Base-by-base conservation (phyloP, 1,140 invertebrate genomes). In the Aphelenchoides avenae region DNA sequence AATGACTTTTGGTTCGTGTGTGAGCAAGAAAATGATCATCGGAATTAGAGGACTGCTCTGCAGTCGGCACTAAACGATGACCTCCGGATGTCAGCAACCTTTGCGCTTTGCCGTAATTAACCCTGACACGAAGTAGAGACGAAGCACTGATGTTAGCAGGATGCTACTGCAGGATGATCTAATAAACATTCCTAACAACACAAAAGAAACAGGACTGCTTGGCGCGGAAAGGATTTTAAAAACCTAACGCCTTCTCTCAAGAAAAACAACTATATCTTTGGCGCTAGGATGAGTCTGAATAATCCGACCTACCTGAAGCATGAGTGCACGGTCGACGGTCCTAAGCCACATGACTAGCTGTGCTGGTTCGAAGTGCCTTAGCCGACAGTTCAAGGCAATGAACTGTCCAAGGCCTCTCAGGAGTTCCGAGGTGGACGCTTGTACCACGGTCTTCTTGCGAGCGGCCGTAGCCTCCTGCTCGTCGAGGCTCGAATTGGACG, bases 261-360 rank as follows among this genome's bases (percentile, higher is more conserved):
- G 0, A 0, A 1, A 3, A 34, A 39, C 29, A 46, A 22, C 13
- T 39, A 15, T 20, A 26, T 5, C 13, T 3, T 61, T 61, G 26
- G 7, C 15, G 24, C 13, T 54, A 42, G n/a, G 5, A 31, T 11
- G 11, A 30, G 26, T 51, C n/a, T n/a, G n/a, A n/a, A n/a, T n/a
- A n/a, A n/a, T n/a, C n/a, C 18, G 33, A 5, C 53, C 13, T 39
- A 66, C 64, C 49, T 67, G 64, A 13, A 67, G 15, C 24, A 67
- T 71, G 3, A 68, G 37, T 9, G 65, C 68, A 15, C 65, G 13
- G 39, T 68, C 65, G 26, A 68, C 58, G 29, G 56, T 52, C 18
- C 65, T 44, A 40, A 68, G 34, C 65, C 65, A 69, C 26, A 57
- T 49, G 31, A 65, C 49, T 20, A 67, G 31, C 13, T 50, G 24